phyloP scores from a whole-genome alignment of 2,797 vertebrate genomes.

The Huso huso region DNA sequence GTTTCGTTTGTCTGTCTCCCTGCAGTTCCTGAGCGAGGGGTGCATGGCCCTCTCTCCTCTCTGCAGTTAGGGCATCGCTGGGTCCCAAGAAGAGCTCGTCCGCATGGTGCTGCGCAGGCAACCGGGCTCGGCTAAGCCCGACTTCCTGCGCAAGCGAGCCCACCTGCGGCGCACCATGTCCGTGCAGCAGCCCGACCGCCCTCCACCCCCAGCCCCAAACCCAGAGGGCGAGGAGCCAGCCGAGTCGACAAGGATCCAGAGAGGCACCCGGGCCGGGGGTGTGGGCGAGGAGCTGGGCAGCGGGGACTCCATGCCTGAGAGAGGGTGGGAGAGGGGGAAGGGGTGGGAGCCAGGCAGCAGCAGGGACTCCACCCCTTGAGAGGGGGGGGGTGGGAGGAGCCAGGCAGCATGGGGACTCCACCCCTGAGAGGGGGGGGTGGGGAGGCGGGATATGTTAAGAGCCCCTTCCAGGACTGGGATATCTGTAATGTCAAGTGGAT shows the following conservation, averaged over 20 bases:
- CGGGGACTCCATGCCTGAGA: conserved; percentile 65
- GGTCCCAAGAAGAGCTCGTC: conserved; percentile 88
- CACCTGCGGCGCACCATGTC: conserved; percentile 94
- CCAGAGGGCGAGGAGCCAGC: conserved; percentile 94
- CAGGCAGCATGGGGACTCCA: too few species aligned
- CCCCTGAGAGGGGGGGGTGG: background rate
- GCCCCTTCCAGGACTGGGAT: too few species aligned
- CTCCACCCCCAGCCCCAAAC: conserved; percentile 75
- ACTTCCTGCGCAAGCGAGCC: conserved; percentile 90
- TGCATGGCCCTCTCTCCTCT: conserved; percentile 85
- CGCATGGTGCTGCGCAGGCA: conserved; percentile 92
- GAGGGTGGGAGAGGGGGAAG: conserved; percentile 6
- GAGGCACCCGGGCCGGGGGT: conserved; percentile 50
- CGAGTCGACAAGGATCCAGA: conserved; percentile 86
- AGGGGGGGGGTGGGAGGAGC: too few species aligned
- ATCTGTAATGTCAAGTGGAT: too few species aligned
- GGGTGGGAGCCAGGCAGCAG: too few species aligned
- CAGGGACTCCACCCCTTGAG: too few species aligned
- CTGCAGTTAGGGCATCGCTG: conserved; percentile 81
- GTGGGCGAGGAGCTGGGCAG: conserved; percentile 58
- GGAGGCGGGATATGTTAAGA: background rate
- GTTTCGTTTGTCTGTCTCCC: background rate
- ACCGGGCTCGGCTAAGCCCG: conserved; percentile 81
- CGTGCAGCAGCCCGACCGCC: conserved; percentile 92
- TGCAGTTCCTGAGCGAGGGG: conserved; percentile 89